A percentile compares a stretch with the other conserved stretches of the same genome.
Conservation (phyloP, 2,888 invertebrate species). For the Dioctria linearis region DNA sequence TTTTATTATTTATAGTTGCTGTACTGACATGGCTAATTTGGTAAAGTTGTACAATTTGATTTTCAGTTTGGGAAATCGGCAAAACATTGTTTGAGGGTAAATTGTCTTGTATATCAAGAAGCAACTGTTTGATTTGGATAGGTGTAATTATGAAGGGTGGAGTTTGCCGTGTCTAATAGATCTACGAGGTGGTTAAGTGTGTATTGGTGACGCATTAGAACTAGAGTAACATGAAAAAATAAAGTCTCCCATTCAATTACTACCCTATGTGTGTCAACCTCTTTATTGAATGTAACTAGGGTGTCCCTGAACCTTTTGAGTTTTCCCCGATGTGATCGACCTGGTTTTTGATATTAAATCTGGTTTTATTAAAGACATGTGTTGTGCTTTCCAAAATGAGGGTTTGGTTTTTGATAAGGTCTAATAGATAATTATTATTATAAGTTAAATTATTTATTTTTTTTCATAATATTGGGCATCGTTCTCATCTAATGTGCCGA, state of each 20-base stretch:
- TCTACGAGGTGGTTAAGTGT: too few relatives aligned
- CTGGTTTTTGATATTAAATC: not conserved
- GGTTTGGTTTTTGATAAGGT: not conserved
- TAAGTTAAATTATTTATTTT: not conserved
- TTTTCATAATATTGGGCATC: not conserved
- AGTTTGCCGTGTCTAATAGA: too few relatives aligned
- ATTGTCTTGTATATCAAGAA: not conserved
- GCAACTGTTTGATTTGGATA: not conserved
- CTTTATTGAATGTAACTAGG: too few relatives aligned
- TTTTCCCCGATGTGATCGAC: too few relatives aligned
- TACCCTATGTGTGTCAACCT: too few relatives aligned
- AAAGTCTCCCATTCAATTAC: too few relatives aligned
- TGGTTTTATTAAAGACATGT: not conserved
- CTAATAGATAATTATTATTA: not conserved
- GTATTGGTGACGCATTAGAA: too few relatives aligned
- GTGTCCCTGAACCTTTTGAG: too few relatives aligned
- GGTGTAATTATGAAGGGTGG: too few relatives aligned
- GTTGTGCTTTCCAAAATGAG: not conserved
- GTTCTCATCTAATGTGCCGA: not conserved
- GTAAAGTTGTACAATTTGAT: not conserved
- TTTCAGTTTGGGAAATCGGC: not conserved
- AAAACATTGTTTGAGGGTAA: not conserved
- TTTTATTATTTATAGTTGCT: not conserved
- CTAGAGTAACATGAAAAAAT: too few relatives aligned
- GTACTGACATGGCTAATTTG: not conserved